Evolutionary conservation across 2,113 vertebrate genomes (phyloP).

Genomic region (Nanorana parkeri): DNA sequence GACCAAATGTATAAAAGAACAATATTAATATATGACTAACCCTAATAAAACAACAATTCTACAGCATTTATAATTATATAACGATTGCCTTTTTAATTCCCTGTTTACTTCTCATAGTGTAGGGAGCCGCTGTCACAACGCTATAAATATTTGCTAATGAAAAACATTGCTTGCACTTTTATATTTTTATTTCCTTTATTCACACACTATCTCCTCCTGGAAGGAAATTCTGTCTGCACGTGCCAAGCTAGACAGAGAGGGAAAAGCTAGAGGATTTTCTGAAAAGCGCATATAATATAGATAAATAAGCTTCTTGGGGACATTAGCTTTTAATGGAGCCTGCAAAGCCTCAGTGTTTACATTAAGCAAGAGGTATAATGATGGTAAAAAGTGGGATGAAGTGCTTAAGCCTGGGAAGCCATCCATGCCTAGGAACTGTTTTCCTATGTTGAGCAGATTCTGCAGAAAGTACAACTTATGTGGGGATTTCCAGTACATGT

Average conservation of each 20-base stretch:
- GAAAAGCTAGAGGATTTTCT: background rate
- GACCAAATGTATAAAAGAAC: background rate
- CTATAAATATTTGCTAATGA: slow-evolving; percentile 54
- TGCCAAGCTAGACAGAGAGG: slow-evolving; percentile 17
- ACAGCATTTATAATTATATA: slow-evolving; percentile 16
- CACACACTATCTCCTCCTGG: slow-evolving; percentile 12
- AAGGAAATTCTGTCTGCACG: background rate
- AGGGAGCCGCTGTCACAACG: background rate
- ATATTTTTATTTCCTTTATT: background rate
- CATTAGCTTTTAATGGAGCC: background rate
- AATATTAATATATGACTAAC: too few relatives aligned
- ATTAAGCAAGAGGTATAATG: background rate
- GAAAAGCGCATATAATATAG: slow-evolving; percentile 22
- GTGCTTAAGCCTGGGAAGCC: background rate
- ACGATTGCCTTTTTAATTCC: slow-evolving; percentile 22
- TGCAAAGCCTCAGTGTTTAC: background rate
- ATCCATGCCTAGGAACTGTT: background rate
- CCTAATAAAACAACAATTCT: background rate
- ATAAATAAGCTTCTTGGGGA: slow-evolving; percentile 1
- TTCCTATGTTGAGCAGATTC: too few relatives aligned
- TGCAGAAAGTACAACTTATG: too few relatives aligned
- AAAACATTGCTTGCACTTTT: slow-evolving; percentile 16
- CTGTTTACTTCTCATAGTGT: slow-evolving; percentile 28
- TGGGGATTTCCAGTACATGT: too few relatives aligned
- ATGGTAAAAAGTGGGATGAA: too few relatives aligned